A percentile compares a stretch with the other conserved stretches of the same genome.
phyloP scores from a whole-genome alignment of 2,113 vertebrate species.

The Cavia aperea region DNA sequence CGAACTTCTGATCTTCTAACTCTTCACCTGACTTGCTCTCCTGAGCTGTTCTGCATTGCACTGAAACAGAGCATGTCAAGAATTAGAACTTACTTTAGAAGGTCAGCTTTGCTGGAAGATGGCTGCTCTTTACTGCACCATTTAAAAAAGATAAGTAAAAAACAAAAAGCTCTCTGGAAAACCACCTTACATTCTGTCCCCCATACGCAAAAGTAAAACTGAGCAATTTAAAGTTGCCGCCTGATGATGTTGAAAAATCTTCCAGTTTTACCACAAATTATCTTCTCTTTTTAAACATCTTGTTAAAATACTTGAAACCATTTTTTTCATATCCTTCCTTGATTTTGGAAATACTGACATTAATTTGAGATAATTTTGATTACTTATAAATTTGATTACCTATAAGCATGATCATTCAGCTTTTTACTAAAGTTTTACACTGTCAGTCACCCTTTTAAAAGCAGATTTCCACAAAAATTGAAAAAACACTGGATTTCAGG shows the following conservation, averaged over 20 bases:
- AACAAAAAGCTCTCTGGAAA: conserved; percentile 22
- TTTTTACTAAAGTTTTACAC: neutral
- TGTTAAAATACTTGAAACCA: neutral
- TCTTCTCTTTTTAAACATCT: conserved; percentile 9
- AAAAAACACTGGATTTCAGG: neutral
- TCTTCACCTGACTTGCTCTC: conserved; percentile 35
- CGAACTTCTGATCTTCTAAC: conserved; percentile 12
- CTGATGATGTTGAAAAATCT: neutral
- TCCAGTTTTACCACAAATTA: neutral
- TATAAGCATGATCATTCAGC: neutral
- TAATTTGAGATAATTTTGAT: conserved; percentile 25
- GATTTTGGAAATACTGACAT: conserved; percentile 1
- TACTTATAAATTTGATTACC: neutral
- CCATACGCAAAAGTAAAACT: neutral
- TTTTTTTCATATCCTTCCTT: neutral
- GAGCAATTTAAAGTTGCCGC: neutral
- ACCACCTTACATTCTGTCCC: neutral
- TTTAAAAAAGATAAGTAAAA: conserved; percentile 31
- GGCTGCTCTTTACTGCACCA: neutral
- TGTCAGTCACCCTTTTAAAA: neutral
- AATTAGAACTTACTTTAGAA: conserved; percentile 45
- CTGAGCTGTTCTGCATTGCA: neutral
- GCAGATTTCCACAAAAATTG: neutral
- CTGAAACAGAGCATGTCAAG: conserved; percentile 15
- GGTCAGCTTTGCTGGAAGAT: conserved; percentile 15